These are phyloP conservation scores for Ammodytes dubius DNA, from an alignment of 2,113 vertebrate genomes.

Conservation along the genomic window DNA sequence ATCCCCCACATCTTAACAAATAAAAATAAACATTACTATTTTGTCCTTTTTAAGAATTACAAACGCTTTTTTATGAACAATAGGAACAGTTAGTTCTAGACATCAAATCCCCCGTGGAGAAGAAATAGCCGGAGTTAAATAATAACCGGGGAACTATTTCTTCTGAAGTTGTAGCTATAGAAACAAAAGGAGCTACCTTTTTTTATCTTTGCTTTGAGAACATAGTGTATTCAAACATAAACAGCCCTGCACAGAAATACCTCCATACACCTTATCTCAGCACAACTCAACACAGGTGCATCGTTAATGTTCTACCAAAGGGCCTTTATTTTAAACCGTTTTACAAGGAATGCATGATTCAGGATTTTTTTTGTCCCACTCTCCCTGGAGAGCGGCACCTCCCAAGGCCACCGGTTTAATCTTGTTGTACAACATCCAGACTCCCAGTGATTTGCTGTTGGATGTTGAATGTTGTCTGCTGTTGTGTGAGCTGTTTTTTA, in stretches of 20 bases:
- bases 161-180: conserved; percentile 34
- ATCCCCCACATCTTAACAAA: background rate
- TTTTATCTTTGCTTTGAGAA: conserved; percentile 32
- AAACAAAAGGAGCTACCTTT: conserved; percentile 14
- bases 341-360: conserved; percentile 62
- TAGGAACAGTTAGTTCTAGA: conserved; percentile 17
- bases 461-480: background rate
- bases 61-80: conserved; percentile 1
- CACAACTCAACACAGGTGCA: conserved; percentile 50
- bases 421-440: conserved; percentile 26
- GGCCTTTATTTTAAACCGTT: conserved; percentile 54
- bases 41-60: background rate
- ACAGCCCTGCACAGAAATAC: conserved; percentile 5
- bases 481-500: background rate
- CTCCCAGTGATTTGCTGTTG: background rate
- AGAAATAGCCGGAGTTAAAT: conserved; percentile 24
- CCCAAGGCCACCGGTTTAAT: conserved; percentile 35
- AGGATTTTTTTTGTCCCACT: conserved; percentile 24
- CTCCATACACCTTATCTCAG: conserved; percentile 50
- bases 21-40: too few species aligned
- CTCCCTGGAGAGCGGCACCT: conserved; percentile 23
- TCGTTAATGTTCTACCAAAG: conserved; percentile 66
- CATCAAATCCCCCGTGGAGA: conserved; percentile 12
- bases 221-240: conserved; percentile 9
- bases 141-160: conserved; percentile 28